Percentiles rank a stretch among this genome's conserved stretches.
These are phyloP conservation scores for Cheilinus undulatus DNA, from an alignment of 2,113 vertebrate species.

Conservation along the genomic window DNA sequence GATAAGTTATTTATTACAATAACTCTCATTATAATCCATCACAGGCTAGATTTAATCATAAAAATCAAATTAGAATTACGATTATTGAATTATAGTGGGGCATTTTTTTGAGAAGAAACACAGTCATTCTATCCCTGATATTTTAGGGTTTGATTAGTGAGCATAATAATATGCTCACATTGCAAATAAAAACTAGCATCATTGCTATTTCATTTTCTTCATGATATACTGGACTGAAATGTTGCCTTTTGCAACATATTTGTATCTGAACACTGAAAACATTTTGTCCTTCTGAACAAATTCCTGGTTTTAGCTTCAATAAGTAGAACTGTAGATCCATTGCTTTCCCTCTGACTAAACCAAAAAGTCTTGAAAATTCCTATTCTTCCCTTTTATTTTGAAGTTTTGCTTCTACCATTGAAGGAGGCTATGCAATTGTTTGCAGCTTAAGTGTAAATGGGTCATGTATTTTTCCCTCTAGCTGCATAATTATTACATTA, in stretches of 20 bases:
- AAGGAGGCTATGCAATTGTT: too few species aligned
- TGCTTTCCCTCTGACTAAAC: conserved; percentile 32
- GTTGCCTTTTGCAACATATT: conserved; percentile 28
- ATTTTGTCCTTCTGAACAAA: conserved; percentile 72
- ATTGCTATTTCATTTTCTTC: not conserved
- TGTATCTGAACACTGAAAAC: conserved; percentile 66
- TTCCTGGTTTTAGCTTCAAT: conserved; percentile 65
- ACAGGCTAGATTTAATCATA: conserved; percentile 40
- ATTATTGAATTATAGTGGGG: not conserved
- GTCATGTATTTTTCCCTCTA: too few species aligned
- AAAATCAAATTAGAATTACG: conserved; percentile 11
- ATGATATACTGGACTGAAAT: not conserved
- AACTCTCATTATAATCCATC: conserved; percentile 46
- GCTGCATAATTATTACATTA: not conserved
- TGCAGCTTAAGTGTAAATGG: too few species aligned
- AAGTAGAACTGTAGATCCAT: conserved; percentile 66
- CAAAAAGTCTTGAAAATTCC: conserved; percentile 16
- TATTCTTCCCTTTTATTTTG: conserved; percentile 27
- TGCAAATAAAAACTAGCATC: not conserved
- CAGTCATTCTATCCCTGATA: not conserved
- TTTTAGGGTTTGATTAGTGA: not conserved
- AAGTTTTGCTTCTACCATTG: conserved; percentile 6
- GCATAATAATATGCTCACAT: not conserved
- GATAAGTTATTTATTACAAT: conserved; percentile 28
- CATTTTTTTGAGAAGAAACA: not conserved